A percentile compares a stretch with the other conserved stretches of the same genome.
Evolutionary conservation across 2,113 vertebrate species (phyloP).

Genomic region (Rhynchopsitta pachyrhyncha): DNA sequence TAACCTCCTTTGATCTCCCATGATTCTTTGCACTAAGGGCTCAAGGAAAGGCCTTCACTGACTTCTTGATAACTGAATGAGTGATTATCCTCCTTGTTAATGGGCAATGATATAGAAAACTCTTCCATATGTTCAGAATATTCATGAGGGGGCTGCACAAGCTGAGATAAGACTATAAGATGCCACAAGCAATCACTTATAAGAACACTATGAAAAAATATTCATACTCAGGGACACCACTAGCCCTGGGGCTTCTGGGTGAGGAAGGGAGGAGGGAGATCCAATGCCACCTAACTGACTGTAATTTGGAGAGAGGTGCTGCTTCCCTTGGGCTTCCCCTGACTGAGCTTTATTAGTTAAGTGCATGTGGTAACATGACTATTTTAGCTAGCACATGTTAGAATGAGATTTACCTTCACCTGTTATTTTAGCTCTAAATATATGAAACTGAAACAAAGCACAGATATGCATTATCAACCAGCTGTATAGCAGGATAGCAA

Average conservation of each 20-base stretch:
- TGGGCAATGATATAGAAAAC: constrained; percentile 95
- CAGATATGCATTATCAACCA: rapidly evolving
- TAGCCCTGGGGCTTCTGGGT: not conserved
- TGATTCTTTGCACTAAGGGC: constrained; percentile 71
- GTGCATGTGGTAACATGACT: rapidly evolving
- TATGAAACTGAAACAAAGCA: not conserved
- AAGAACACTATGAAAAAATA: constrained; percentile 57
- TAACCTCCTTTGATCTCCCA: constrained; percentile 79
- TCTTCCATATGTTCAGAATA: constrained; percentile 93
- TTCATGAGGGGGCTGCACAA: constrained; percentile 97
- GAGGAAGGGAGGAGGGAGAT: not conserved
- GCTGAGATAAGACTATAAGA: constrained; percentile 90
- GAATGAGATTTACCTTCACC: not conserved
- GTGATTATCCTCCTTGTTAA: constrained; percentile 97
- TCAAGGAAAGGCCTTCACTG: constrained; percentile 84
- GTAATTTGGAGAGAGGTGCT: not conserved
- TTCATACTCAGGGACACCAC: constrained; percentile 12
- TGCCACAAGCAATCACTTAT: constrained; percentile 78
- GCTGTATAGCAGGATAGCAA: not conserved
- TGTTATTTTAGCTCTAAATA: not conserved
- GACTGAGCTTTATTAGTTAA: not conserved
- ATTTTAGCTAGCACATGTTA: not conserved
- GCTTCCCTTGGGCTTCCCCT: not conserved
- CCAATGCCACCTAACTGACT: not conserved
- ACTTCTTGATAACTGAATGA: constrained; percentile 98